phyloP scores from a whole-genome alignment of 1,140 invertebrate species.

The Sinella curviseta region DNA sequence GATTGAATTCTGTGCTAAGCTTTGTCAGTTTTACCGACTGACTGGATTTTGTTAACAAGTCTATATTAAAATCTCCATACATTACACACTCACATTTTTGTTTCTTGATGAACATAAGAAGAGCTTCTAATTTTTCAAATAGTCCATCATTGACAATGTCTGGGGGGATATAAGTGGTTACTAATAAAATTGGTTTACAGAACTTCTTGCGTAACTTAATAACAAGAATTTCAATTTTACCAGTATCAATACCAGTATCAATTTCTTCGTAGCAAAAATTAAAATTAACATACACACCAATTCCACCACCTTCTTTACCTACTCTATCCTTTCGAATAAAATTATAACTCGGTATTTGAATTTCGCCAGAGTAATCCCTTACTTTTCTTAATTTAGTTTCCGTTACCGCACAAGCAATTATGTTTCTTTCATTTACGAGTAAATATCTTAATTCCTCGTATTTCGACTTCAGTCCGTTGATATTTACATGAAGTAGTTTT shows the following conservation, averaged over 20 bases:
- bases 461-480: not conserved
- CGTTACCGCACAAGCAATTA: not conserved
- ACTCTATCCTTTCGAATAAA: not conserved
- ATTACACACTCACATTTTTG: not conserved
- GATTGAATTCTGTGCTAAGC: not conserved
- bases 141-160: not conserved
- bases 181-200: not conserved
- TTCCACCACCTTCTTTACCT: not conserved
- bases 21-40: not conserved
- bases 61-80: not conserved
- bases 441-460: not conserved
- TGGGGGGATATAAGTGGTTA: not conserved
- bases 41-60: not conserved
- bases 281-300: not conserved
- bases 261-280: not conserved
- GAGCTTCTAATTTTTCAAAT: not conserved
- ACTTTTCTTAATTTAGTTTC: not conserved
- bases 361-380: not conserved
- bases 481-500: not conserved
- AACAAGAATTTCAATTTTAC: not conserved
- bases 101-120: not conserved
- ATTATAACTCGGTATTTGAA: not conserved
- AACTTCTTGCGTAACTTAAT: not conserved
- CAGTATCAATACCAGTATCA: not conserved
- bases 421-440: not conserved